phyloP scores from a whole-genome alignment of 1,140 invertebrate genomes.

The Polyergus mexicanus region DNA sequence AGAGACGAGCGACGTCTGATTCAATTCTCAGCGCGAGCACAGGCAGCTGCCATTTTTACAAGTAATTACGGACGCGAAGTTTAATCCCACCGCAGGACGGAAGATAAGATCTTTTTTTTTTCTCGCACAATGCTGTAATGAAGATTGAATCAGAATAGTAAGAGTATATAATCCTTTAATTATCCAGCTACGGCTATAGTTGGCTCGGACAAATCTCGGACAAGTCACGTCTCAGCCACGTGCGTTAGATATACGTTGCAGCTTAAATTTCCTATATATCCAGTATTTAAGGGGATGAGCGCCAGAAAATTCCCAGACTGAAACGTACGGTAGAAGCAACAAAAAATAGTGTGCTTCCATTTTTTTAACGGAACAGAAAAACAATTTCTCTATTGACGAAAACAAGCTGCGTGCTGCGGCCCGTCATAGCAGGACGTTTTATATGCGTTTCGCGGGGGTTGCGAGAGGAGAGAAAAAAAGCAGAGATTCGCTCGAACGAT shows the following conservation, averaged over 20 bases:
- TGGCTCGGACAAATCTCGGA: slow-evolving; percentile 1
- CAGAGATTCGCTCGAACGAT: slow-evolving; percentile 25
- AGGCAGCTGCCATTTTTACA: slow-evolving; percentile 57
- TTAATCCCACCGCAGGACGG: slow-evolving; percentile 23
- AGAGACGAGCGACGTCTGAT: slow-evolving; percentile 47
- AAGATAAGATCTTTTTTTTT: slow-evolving; percentile 28
- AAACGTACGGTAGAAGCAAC: slow-evolving; percentile 32
- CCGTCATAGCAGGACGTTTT: slow-evolving; percentile 46
- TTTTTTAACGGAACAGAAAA: slow-evolving; percentile 42
- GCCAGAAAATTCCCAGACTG: slow-evolving; percentile 36
- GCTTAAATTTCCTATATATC: slow-evolving; percentile 23
- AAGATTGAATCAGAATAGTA: slow-evolving; percentile 46
- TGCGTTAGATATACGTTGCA: neutral
- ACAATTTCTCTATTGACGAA: slow-evolving; percentile 51
- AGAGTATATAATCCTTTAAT: slow-evolving; percentile 50
- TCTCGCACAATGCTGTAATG: neutral
- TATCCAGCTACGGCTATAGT: slow-evolving; percentile 16
- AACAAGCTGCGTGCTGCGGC: slow-evolving; percentile 42
- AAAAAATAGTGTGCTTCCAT: slow-evolving; percentile 50
- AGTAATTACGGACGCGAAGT: slow-evolving; percentile 53
- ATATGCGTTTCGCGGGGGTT: neutral
- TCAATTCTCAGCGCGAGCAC: slow-evolving; percentile 49
- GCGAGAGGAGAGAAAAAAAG: neutral
- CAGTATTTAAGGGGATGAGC: slow-evolving; percentile 25
- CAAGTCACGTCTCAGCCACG: neutral